Base-by-base conservation (phyloP, 2,797 vertebrate species). In the Pteropus rufus region DNA sequence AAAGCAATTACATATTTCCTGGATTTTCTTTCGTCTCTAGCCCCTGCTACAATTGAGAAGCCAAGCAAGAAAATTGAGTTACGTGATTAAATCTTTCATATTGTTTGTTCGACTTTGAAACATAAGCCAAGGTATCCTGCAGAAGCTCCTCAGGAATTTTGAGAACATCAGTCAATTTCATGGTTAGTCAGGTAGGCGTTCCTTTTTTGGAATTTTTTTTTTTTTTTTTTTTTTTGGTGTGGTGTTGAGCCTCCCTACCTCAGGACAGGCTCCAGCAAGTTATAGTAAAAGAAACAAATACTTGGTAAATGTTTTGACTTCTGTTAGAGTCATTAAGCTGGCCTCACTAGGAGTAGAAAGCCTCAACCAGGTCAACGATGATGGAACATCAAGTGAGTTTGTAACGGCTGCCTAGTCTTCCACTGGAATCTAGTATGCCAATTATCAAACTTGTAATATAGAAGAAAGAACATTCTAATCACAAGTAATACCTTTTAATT, bases 61-160 rank as follows among this genome's bases (percentile, higher is more conserved):
- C 34, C 52, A 95, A 94, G 58, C 26, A 92, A 89, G 56, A 81
- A 95, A 54, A 83, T 24, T 64, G 44, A 80, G 34, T 93, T 80
- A 82, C 8, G 15, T 69, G 29, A 89, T 80, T 79, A 75, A 86
- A 54, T 75, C 23, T 75, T 70, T 29, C 39, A 34, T 62, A 39
- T 65, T 80, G 16, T 96, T 83, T 84, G 44, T 62, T 75, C 29
- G n/a, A 65, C 46, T 88, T 81, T 88, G 87, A 75, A 65, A 79
- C 14, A 26, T 8, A 94, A 91, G 46, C 19, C 36, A 46, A 83
- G 9, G 15, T 75, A 83, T 60, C 34, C 62, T 77, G 24, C 15
- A 87, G 62, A 92, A 69, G 5, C 19, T 18, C 10, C 26, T 81
- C 39, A n/a, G 29, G 39, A 31, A 72, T 81, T 97, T 93, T 96